These are phyloP conservation scores for Rhyacichthys aspro DNA, from an alignment of 2,797 vertebrate species.

Conservation along the genomic window DNA sequence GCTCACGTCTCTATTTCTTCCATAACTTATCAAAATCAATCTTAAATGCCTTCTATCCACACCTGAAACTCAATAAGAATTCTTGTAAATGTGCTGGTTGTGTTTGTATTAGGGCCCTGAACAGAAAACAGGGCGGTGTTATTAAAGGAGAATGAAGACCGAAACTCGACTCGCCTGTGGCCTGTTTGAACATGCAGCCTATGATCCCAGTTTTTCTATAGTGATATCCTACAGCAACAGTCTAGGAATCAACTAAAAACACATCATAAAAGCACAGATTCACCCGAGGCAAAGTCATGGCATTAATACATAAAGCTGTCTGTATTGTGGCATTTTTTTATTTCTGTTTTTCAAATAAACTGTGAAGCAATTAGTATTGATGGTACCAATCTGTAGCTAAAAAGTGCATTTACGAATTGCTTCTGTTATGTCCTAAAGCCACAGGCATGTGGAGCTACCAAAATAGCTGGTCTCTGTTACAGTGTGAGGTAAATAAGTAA, in stretches of 20 bases:
- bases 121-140: not conserved
- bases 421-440: too few relatives aligned
- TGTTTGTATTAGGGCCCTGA: too few relatives aligned
- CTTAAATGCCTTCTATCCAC: not conserved
- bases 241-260: not conserved
- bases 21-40: not conserved
- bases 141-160: not conserved
- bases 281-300: not conserved
- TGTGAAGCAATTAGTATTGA: too few relatives aligned
- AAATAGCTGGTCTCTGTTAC: too few relatives aligned
- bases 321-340: too few relatives aligned
- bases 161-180: constrained; percentile 8
- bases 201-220: not conserved
- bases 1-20: too few relatives aligned
- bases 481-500: too few relatives aligned
- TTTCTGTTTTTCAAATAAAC: too few relatives aligned
- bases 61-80: not conserved
- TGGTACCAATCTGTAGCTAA: too few relatives aligned
- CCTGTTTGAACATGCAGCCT: constrained; percentile 25
- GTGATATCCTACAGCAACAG: not conserved
- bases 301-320: not conserved
- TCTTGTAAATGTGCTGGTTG: not conserved
- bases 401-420: too few relatives aligned
- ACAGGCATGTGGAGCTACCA: too few relatives aligned
- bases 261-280: not conserved